Percentiles rank a stretch among this genome's conserved stretches.
phyloP scores from a whole-genome alignment of 2,113 vertebrate genomes.

The Crotalus horridus region DNA sequence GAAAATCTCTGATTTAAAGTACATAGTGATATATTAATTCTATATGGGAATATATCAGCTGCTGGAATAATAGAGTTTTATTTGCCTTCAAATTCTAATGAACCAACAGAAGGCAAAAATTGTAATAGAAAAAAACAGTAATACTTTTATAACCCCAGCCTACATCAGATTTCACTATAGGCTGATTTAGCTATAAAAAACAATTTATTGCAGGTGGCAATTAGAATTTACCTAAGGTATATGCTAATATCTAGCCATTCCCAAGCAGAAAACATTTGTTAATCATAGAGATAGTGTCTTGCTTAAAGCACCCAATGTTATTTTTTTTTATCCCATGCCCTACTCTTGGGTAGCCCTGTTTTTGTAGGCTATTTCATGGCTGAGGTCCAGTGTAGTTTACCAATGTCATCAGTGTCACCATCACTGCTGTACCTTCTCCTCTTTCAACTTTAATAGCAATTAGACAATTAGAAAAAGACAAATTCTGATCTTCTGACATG shows the following conservation, averaged over 20 bases:
- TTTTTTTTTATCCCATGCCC: not conserved
- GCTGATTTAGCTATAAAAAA: not conserved
- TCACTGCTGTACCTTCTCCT: not conserved
- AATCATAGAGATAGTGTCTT: not conserved
- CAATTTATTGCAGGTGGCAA: not conserved
- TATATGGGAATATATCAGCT: not conserved
- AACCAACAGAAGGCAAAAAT: not conserved
- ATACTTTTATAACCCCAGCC: not conserved
- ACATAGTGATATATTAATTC: not conserved
- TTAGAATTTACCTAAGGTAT: not conserved
- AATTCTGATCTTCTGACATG: not conserved
- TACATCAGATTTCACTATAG: not conserved
- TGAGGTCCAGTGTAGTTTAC: not conserved
- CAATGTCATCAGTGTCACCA: not conserved
- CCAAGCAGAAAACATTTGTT: not conserved
- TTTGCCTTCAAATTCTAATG: not conserved
- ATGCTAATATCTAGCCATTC: not conserved
- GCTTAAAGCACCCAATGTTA: not conserved
- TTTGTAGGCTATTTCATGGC: not conserved
- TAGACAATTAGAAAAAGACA: not conserved
- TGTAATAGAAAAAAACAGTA: not conserved
- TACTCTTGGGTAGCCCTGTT: not conserved
- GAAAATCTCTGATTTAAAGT: not conserved
- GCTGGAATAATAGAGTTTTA: not conserved
- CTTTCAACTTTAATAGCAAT: not conserved